Conservation (phyloP, 1,140 invertebrate genomes). For the Orussus abietinus region DNA sequence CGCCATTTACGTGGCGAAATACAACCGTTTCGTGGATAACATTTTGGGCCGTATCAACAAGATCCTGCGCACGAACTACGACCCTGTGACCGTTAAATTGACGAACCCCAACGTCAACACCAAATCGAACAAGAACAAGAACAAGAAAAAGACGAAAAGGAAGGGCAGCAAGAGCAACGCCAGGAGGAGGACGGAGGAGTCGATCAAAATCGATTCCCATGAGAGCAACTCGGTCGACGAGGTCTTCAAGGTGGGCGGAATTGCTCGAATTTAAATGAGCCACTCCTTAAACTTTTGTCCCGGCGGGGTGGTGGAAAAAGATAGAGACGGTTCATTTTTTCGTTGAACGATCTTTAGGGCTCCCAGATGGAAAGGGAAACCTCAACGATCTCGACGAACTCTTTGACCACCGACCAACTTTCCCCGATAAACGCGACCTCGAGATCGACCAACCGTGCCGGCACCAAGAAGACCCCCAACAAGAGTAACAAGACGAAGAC, state of each 20-base stretch:
- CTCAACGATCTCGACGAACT: no score
- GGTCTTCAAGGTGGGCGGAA: constrained; percentile 12
- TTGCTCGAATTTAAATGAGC: no score
- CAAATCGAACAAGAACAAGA: constrained; percentile 44
- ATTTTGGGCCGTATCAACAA: constrained; percentile 75
- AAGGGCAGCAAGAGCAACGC: constrained; percentile 21
- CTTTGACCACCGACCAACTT: no score
- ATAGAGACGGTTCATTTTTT: no score
- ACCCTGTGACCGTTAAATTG: constrained; percentile 77
- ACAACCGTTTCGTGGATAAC: constrained; percentile 78
- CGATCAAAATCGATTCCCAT: no score
- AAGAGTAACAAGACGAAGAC: constrained; percentile 48
- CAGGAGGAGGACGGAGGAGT: constrained; percentile 18
- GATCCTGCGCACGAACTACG: constrained; percentile 71
- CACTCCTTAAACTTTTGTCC: no score
- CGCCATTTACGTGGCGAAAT: constrained; percentile 69
- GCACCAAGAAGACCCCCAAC: constrained; percentile 48
- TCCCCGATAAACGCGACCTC: no score
- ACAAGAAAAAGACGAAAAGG: constrained; percentile 24
- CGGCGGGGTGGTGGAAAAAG: no score
- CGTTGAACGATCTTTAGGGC: no score
- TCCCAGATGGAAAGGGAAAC: no score
- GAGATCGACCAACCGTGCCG: no score
- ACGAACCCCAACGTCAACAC: constrained; percentile 54
- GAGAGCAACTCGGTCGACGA: not conserved